A percentile compares a stretch with the other conserved stretches of the same genome.
phyloP scores from a whole-genome alignment of 2,113 vertebrate genomes.

The Nothocercus julius region DNA sequence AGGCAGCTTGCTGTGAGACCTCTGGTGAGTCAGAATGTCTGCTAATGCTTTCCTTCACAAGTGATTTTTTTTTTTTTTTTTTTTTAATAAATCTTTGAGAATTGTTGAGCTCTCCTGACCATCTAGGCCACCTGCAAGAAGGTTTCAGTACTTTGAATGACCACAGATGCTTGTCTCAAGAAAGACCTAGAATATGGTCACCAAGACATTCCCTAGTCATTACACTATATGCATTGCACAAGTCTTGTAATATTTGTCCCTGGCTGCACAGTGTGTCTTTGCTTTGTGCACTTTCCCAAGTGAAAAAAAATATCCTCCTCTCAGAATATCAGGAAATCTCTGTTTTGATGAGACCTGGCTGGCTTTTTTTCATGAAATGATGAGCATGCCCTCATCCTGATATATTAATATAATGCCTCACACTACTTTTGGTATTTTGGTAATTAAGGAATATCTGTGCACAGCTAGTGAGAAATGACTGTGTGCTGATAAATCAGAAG shows the following conservation, averaged over 20 bases:
- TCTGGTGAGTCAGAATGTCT: background rate
- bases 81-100: background rate
- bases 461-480: background rate
- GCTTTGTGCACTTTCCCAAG: conserved; percentile 37
- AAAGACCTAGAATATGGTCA: background rate
- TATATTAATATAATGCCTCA: background rate
- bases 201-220: background rate
- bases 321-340: conserved; percentile 36
- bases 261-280: conserved; percentile 23
- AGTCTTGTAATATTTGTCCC: conserved; percentile 16
- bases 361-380: conserved; percentile 8
- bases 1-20: conserved; percentile 1
- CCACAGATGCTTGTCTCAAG: background rate
- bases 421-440: background rate
- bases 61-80: conserved; percentile 5
- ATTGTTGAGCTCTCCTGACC: background rate
- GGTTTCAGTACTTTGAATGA: background rate
- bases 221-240: background rate
- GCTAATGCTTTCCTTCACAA: background rate
- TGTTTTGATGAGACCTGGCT: conserved; percentile 9
- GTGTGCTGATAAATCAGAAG: background rate
- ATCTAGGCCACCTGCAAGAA: background rate
- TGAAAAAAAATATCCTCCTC: conserved; percentile 8
- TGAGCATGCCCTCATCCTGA: background rate
- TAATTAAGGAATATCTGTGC: background rate